Conservation (phyloP, 1,140 invertebrate genomes). For the Acromyrmex charruanus region DNA sequence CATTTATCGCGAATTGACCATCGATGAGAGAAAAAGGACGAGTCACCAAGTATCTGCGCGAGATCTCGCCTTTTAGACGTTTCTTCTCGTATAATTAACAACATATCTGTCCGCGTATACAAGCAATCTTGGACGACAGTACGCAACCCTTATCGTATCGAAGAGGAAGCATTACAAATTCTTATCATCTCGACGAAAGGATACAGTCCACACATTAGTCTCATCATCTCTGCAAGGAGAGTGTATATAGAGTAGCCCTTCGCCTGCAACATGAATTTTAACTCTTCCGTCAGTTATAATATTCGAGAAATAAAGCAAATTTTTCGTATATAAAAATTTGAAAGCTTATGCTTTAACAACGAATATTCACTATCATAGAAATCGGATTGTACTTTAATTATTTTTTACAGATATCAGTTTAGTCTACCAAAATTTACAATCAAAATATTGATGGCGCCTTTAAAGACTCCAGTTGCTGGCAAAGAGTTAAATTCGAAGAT, state of each 20-base stretch:
- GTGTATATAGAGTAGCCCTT: not conserved
- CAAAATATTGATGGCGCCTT: too few species aligned
- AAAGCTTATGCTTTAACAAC: too few species aligned
- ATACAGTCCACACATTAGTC: not conserved
- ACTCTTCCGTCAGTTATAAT: too few species aligned
- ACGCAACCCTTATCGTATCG: not conserved
- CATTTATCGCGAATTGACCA: conserved; percentile 76
- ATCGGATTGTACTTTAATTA: too few species aligned
- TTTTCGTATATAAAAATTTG: too few species aligned
- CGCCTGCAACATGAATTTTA: too few species aligned
- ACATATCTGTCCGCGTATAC: not conserved
- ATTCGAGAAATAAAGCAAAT: too few species aligned
- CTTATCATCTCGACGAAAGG: not conserved
- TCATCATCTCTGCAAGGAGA: not conserved
- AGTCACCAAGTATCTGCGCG: conserved; percentile 21
- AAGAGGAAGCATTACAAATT: conserved; percentile 1
- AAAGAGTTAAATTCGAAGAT: not conserved
- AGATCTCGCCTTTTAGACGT: conserved; percentile 49
- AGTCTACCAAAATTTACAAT: too few species aligned
- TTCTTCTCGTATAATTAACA: conserved; percentile 52
- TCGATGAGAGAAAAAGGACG: conserved; percentile 63
- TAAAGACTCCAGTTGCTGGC: too few species aligned
- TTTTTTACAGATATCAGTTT: too few species aligned
- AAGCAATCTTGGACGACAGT: not conserved
- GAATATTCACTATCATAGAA: too few species aligned